phyloP scores from a whole-genome alignment of 2,888 invertebrate species.

The Xestia xanthographa region DNA sequence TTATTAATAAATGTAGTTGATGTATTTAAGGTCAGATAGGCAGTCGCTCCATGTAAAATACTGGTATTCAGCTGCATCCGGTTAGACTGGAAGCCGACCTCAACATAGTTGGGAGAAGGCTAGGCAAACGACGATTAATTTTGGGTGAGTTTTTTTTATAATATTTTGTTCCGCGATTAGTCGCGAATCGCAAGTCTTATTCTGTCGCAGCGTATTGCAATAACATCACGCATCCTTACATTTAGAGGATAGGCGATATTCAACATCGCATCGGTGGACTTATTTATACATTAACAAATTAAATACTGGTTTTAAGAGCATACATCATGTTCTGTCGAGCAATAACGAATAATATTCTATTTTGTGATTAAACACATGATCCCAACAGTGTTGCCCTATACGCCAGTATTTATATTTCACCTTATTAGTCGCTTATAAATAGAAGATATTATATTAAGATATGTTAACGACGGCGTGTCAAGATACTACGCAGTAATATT shows the following conservation, averaged over 20 bases:
- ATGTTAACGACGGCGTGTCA: neutral
- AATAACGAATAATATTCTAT: neutral
- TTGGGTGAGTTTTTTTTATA: neutral
- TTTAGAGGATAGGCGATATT: constrained; percentile 31
- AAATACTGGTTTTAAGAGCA: constrained; percentile 13
- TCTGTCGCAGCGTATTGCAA: constrained; percentile 29
- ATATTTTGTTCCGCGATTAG: neutral
- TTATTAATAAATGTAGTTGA: neutral
- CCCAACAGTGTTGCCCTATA: neutral
- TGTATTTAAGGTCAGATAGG: neutral
- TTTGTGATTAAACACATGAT: neutral
- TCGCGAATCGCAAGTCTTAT: neutral
- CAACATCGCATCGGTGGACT: constrained; percentile 48
- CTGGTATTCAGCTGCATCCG: neutral
- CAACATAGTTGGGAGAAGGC: neutral
- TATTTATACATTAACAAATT: constrained; percentile 13
- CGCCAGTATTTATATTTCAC: constrained; percentile 24
- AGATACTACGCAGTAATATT: neutral
- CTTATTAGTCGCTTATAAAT: constrained; percentile 36
- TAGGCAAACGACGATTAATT: neutral
- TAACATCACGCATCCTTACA: constrained; percentile 27
- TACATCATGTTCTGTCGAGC: neutral
- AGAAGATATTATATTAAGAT: neutral
- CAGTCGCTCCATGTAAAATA: constrained; percentile 1
- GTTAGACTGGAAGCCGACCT: neutral